A percentile compares a stretch with the other conserved stretches of the same genome.
Conservation (phyloP, 2,113 vertebrate genomes). For the Callocephalon fimbriatum region DNA sequence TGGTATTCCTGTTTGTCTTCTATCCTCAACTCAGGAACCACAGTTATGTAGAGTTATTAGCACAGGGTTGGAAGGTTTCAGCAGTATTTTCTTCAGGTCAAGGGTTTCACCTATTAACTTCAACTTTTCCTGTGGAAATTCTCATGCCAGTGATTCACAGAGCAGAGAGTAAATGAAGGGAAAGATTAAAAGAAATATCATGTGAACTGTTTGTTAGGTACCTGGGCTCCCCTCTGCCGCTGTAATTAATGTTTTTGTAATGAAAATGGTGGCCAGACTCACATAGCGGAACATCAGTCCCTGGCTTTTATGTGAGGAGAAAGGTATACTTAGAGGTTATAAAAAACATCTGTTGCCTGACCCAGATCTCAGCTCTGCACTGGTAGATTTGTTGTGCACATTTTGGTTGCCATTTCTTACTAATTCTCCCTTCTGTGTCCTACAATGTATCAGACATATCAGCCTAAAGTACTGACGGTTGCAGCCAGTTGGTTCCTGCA, state of each 20-base stretch:
- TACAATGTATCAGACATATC: neutral
- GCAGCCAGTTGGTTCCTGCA: neutral
- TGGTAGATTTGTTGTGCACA: neutral
- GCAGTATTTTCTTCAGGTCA: neutral
- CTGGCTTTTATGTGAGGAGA: neutral
- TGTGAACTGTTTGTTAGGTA: neutral
- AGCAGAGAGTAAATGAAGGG: neutral
- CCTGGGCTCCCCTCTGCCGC: neutral
- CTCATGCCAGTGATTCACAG: neutral
- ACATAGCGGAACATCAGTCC: neutral
- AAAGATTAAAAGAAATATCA: neutral
- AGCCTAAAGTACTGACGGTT: neutral
- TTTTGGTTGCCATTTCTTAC: neutral
- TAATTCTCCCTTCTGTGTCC: neutral
- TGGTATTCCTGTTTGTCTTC: neutral
- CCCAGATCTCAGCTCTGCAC: neutral
- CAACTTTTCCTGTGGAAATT: neutral
- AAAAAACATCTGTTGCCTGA: neutral
- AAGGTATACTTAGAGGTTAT: neutral
- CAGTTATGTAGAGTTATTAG: neutral
- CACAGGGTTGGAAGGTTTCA: neutral
- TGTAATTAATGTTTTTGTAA: neutral
- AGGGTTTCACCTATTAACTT: neutral
- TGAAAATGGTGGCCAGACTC: neutral
- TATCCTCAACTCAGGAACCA: neutral